Evolutionary conservation across 2,888 invertebrate genomes (phyloP).

Genomic region (Imbricaverruca yamaguchii): DNA sequence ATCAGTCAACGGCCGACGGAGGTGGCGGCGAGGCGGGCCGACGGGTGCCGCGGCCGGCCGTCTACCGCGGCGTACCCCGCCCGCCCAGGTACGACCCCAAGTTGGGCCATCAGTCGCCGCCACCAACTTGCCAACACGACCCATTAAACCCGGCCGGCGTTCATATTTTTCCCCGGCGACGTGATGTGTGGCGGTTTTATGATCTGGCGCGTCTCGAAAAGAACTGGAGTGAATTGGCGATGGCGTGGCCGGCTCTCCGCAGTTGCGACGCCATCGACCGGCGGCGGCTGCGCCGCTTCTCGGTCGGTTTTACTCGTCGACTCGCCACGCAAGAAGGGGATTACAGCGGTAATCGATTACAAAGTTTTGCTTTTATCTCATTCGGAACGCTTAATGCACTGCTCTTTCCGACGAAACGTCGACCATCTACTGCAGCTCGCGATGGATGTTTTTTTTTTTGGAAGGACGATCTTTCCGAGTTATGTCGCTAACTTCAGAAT

Average conservation of each 20-base stretch:
- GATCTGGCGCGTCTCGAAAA: not conserved
- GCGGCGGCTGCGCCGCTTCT: not conserved
- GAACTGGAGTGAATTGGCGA: not conserved
- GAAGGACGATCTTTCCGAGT: too few relatives aligned
- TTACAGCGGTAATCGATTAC: not conserved
- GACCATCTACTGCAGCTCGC: too few relatives aligned
- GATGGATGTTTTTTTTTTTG: too few relatives aligned
- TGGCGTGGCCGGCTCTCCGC: not conserved
- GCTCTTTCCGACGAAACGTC: not conserved
- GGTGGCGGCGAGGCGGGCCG: not conserved
- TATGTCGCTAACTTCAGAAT: too few relatives aligned
- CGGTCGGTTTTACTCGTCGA: not conserved
- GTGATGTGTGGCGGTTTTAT: not conserved
- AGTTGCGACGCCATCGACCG: not conserved
- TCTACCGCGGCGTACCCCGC: not conserved
- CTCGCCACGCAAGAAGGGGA: not conserved
- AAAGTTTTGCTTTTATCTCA: constrained; percentile 18
- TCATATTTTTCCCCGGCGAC: not conserved
- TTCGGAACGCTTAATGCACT: not conserved
- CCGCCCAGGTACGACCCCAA: not conserved
- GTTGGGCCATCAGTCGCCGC: not conserved
- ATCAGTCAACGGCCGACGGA: not conserved
- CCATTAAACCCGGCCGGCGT: not conserved
- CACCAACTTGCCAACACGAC: not conserved
- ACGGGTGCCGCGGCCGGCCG: not conserved